phyloP scores from a whole-genome alignment of 2,113 vertebrate species.

The Halcyon malimbica region DNA sequence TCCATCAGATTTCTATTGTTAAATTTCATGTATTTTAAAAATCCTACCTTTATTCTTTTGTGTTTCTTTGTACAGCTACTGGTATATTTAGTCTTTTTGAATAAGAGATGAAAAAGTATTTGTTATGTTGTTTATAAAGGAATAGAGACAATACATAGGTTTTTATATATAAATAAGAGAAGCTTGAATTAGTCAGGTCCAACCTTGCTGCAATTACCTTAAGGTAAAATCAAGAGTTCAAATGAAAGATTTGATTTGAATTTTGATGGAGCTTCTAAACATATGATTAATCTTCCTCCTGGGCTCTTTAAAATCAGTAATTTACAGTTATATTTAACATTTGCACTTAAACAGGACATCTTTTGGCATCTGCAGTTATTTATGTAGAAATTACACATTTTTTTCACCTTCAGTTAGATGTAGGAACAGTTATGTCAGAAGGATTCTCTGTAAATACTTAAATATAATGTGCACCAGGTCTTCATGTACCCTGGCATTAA shows the following conservation, averaged over 20 bases:
- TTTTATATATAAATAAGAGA: background rate
- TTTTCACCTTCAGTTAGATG: background rate
- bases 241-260: background rate
- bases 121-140: background rate
- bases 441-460: background rate
- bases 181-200: background rate
- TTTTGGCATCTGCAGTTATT: background rate
- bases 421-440: background rate
- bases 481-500: background rate
- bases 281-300: background rate
- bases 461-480: background rate
- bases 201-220: background rate
- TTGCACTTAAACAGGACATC: background rate
- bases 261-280: background rate
- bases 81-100: background rate
- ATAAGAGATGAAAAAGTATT: background rate
- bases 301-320: background rate
- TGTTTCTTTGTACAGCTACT: background rate
- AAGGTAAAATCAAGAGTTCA: slow-evolving; percentile 1
- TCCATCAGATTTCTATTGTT: background rate
- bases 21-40: background rate
- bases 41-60: background rate
- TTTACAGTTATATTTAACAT: background rate
- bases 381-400: background rate
- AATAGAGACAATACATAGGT: background rate